Base-by-base conservation (phyloP, 2,797 vertebrate genomes). In the Okamejei kenojei region DNA sequence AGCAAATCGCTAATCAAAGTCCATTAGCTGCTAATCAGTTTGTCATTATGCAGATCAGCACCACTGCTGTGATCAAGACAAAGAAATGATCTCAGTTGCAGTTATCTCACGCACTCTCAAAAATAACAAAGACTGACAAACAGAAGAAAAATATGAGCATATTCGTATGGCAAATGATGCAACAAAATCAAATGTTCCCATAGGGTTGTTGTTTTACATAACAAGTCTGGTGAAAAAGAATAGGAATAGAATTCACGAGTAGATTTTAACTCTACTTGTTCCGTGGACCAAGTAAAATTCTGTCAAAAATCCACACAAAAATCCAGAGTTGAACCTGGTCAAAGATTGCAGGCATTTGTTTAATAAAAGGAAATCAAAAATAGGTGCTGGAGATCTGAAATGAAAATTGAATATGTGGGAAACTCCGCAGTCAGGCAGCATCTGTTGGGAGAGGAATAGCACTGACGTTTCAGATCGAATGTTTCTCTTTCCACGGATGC, bases 11-110 rank as follows among this genome's bases (percentile, higher is more conserved):
- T 92, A 92, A 92, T 92, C 90, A 92, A 92, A 76, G 90, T 71
- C 38, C 71, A 92, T 92, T 92, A 92, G 71, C 23, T 54, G 26
- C 38, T 76, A 92, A 92, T 92, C 90, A 76, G 21, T n/a, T 76
- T 92, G 45, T 76, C 38, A 92, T 92, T 76, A 92, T 92, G 38
- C 90, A 92, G 32, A 92, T 71, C 90, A 76, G 90, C 71, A 76
- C 71, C 90, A 54, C 90, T n/a, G 10, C 54, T 35, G 10, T 45
- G 90, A 92, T 74, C 38, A 92, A 19, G 90, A 54, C 71, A 92
- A 91, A 92, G 90, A 92, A 76, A 92, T 92, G 2, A 92, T 23
- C 29, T 92, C 35, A 92, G 54, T 45, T 38, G 23, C 21, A 45
- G 90, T 92, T 76, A 45, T 54, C 35, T 76, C 90, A 92, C 26